Evolutionary conservation across 1,140 invertebrate species (phyloP), one percentile per base, ranked within the genome.

Genomic region (Heliconius eleuchia): DNA sequence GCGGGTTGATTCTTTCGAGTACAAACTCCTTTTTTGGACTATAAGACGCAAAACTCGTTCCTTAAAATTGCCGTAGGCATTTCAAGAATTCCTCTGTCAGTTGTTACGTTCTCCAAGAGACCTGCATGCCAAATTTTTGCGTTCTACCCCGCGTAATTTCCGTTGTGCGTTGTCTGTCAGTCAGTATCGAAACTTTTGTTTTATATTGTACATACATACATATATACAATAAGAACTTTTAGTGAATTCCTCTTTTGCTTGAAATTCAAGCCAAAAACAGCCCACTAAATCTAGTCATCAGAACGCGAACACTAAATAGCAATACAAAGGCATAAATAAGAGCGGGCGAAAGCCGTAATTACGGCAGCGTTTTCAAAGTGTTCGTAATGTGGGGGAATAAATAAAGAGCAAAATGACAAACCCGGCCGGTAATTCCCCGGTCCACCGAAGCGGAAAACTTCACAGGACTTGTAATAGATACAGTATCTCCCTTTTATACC

Each of bases 371-470:
- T 79, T 60, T 19, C 82, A 83, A 77, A 79, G 75, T 81, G 74
- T 83, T 74, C 60, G 79, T 82, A 82, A 81, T 77, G 77, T 70
- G 78, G 75, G 72, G 71, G 80, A 81, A 83, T 81, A 83, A 81
- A 83, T 80, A 81, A 77, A 83, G 77, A 60, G 19, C 73, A 70
- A 76, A 83, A 81, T 83, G 76, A 83, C 74, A 74, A 77, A 73
- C 79, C 57, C 55, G 72, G 71, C 77, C 78, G 57, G 83, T 82
- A 84, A 84, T 82, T 81, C 81, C 73, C 73, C 80, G 79, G 81
- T 81, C 82, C 83, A 84, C n/a, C 79, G 81, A 83, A 84, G 83
- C 83, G 78, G 71, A 71, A 80, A 82, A 80, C 55, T 77, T 76
- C 76, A 78, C 74, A 79, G 73, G 73, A 77, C 75, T 80, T 55